Conservation (phyloP, 2,113 vertebrate species). For the Sialia sialis region DNA sequence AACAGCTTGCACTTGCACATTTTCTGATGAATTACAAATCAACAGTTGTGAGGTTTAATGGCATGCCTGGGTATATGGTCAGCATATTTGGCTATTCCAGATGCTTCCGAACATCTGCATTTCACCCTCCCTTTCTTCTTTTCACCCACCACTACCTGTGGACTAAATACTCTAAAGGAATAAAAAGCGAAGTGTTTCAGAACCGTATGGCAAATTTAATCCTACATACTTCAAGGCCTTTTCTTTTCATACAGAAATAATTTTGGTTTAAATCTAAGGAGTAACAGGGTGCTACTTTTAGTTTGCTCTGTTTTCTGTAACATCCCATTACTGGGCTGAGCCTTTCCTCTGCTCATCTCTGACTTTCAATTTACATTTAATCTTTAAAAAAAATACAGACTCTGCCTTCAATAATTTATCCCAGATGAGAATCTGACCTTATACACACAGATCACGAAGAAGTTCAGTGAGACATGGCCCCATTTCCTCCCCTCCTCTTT, state of each 20-base stretch:
- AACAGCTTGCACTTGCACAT: background rate
- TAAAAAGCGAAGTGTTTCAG: background rate
- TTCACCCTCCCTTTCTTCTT: background rate
- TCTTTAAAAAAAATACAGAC: background rate
- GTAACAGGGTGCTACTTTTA: background rate
- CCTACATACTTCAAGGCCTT: background rate
- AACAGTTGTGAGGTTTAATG: background rate
- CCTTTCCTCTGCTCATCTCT: conserved; percentile 5
- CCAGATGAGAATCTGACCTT: conserved; percentile 42
- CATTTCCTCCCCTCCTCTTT: background rate
- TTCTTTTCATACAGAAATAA: background rate
- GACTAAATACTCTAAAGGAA: background rate
- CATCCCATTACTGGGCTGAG: background rate
- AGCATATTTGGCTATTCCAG: background rate
- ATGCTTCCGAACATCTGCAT: background rate
- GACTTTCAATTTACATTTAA: background rate
- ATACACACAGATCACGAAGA: background rate
- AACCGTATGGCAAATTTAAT: background rate
- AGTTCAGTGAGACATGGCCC: conserved; percentile 4
- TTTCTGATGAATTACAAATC: background rate
- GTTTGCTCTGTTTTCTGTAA: background rate
- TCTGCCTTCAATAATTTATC: conserved; percentile 31
- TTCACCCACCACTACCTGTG: background rate
- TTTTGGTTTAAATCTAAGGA: background rate
- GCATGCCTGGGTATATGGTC: background rate